Conservation (phyloP, 2,113 vertebrate genomes). For the Saguinus imperator region DNA sequence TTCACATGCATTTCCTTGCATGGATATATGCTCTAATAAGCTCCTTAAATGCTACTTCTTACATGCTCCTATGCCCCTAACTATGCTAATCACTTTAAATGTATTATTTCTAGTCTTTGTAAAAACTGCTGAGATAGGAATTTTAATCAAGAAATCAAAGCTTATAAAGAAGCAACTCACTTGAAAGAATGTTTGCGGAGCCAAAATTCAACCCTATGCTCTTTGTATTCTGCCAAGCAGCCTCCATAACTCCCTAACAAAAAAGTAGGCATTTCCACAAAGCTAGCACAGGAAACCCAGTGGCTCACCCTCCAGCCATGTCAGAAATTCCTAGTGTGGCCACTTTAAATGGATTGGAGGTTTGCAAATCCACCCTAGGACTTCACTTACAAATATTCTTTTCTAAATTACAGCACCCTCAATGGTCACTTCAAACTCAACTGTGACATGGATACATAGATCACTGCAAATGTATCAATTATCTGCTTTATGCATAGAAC, state of each 20-base stretch:
- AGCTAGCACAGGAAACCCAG: too few species aligned
- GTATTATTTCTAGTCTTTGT: background rate
- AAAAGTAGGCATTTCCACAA: background rate
- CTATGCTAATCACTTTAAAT: background rate
- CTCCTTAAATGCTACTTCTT: background rate
- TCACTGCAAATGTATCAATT: background rate
- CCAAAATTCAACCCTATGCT: background rate
- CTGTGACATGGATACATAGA: background rate
- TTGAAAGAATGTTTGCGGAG: background rate
- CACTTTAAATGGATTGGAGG: background rate
- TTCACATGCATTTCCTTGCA: background rate
- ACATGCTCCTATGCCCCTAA: background rate
- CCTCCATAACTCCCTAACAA: background rate
- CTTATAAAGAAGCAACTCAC: background rate
- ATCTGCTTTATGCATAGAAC: background rate
- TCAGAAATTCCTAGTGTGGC: background rate
- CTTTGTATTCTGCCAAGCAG: background rate
- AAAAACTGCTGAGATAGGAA: background rate
- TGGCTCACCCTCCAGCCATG: background rate
- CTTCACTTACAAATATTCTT: background rate
- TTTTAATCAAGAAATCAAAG: background rate
- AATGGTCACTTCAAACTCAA: background rate
- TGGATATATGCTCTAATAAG: conserved; percentile 20
- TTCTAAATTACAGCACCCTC: background rate
- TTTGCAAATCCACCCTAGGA: background rate